These are phyloP conservation scores for Tragelaphus scriptus DNA, from an alignment of 2,113 vertebrate genomes.

Conservation along the genomic window DNA sequence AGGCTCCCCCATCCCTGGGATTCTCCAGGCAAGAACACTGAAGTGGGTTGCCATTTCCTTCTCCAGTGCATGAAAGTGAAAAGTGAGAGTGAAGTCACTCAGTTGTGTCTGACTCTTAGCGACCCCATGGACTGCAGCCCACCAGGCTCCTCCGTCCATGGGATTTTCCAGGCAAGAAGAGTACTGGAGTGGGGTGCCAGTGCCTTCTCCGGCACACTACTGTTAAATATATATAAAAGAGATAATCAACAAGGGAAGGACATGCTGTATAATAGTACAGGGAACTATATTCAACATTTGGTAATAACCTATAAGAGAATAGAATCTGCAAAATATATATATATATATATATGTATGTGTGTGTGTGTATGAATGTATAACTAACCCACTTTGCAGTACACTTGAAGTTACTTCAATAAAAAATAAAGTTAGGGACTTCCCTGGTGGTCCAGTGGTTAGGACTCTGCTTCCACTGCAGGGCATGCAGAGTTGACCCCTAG, in stretches of 20 bases:
- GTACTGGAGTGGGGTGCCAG: too few species aligned
- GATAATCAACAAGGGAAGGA: not conserved
- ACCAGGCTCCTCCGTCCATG: too few species aligned
- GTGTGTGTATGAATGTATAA: not conserved
- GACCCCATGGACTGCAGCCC: too few species aligned
- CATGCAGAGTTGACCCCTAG: not conserved
- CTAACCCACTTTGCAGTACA: not conserved
- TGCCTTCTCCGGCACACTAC: not conserved
- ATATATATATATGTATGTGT: accelerated
- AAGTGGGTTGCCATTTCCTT: too few species aligned
- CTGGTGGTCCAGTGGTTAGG: not conserved
- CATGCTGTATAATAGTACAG: not conserved
- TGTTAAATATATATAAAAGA: not conserved
- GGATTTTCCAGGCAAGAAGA: too few species aligned
- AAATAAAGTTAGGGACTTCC: not conserved
- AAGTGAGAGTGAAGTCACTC: too few species aligned
- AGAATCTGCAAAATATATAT: not conserved
- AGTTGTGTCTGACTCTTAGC: too few species aligned
- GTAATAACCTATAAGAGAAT: not conserved
- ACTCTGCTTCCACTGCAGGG: not conserved
- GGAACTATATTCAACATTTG: not conserved
- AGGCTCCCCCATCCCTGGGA: too few species aligned
- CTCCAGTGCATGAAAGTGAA: too few species aligned
- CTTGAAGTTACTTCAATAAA: not conserved
- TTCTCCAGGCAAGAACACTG: too few species aligned